These are phyloP conservation scores for Whitmania pigra DNA, from an alignment of 1,140 invertebrate genomes.

Conservation along the genomic window DNA sequence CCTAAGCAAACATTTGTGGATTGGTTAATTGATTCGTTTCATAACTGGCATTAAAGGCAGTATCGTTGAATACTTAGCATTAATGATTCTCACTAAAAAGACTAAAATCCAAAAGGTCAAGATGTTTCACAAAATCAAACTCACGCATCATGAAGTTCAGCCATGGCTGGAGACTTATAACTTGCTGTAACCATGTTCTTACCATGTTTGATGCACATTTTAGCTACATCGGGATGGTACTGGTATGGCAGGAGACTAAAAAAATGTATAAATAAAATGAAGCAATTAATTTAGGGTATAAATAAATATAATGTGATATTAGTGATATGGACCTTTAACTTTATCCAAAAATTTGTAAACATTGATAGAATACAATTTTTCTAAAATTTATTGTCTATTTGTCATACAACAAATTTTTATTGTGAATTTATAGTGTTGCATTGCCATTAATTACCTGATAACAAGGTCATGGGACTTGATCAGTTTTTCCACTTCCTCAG, in stretches of 20 bases:
- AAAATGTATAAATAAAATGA: constrained; percentile 16
- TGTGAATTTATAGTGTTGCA: neutral
- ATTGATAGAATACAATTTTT: neutral
- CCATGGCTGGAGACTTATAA: constrained; percentile 74
- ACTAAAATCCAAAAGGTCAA: too few relatives aligned
- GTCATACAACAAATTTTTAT: too few relatives aligned
- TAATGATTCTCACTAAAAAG: too few relatives aligned
- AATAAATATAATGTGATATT: neutral
- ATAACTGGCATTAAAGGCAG: too few relatives aligned
- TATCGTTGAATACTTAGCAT: too few relatives aligned
- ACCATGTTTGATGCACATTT: constrained; percentile 68
- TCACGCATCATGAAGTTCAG: constrained; percentile 62
- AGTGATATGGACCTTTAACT: neutral
- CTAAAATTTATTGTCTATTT: neutral
- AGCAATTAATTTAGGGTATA: neutral
- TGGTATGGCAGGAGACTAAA: constrained; percentile 72
- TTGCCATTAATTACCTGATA: constrained; percentile 48
- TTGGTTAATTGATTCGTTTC: too few relatives aligned
- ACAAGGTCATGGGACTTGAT: constrained; percentile 63
- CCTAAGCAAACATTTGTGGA: constrained; percentile 38
- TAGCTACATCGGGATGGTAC: constrained; percentile 68
- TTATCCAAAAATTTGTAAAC: neutral
- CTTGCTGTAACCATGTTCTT: constrained; percentile 92
- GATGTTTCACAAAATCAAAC: constrained; percentile 28
- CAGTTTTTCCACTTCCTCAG: constrained; percentile 57